phyloP scores from a whole-genome alignment of 2,888 invertebrate genomes.

The Microplitis manilae region DNA sequence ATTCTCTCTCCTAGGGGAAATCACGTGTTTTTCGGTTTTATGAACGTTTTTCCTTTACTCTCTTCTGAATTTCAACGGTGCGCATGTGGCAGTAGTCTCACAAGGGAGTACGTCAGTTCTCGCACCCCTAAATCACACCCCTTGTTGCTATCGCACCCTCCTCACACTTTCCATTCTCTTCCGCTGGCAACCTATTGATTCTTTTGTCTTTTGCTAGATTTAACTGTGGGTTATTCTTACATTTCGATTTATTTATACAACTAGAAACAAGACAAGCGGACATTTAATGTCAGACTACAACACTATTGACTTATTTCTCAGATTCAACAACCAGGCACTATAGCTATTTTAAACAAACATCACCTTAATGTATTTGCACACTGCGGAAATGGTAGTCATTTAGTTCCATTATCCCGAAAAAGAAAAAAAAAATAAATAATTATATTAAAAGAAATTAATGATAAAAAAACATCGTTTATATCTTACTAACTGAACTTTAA shows the following conservation, averaged over 20 bases:
- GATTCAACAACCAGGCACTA: neutral
- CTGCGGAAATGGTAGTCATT: neutral
- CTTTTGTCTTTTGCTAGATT: constrained; percentile 30
- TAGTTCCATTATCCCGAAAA: neutral
- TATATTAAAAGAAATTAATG: neutral
- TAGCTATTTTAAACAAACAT: neutral
- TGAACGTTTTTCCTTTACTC: constrained; percentile 59
- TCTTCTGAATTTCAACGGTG: constrained; percentile 29
- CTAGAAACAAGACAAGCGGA: constrained; percentile 1
- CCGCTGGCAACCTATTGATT: constrained; percentile 29
- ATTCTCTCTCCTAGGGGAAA: constrained; percentile 66
- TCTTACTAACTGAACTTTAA: constrained; percentile 7
- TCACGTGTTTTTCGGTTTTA: constrained; percentile 68
- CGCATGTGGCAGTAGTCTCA: constrained; percentile 49
- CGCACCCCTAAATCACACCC: constrained; percentile 27
- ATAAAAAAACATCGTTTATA: neutral
- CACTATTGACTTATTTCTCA: neutral
- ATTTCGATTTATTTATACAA: neutral
- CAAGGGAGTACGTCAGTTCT: constrained; percentile 47
- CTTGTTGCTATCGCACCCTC: constrained; percentile 28
- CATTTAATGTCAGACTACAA: neutral
- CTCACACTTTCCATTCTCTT: constrained; percentile 12
- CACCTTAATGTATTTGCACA: neutral
- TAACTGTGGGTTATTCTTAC: constrained; percentile 11
- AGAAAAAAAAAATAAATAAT: neutral